These are phyloP conservation scores for Cecropterus lyciades DNA, from an alignment of 1,140 invertebrate genomes.

Conservation along the genomic window DNA sequence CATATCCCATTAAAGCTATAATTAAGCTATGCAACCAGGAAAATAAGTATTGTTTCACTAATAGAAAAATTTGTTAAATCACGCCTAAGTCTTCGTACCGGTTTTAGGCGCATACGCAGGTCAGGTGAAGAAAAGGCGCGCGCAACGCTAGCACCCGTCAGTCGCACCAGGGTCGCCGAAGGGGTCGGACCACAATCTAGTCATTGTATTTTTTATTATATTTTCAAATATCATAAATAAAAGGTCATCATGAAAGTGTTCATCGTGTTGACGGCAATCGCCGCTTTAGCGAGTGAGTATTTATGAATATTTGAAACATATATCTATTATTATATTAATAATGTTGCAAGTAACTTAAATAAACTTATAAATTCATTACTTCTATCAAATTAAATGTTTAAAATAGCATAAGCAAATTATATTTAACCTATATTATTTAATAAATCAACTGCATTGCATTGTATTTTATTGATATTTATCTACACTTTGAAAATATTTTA, in stretches of 20 bases:
- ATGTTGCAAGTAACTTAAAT: background rate
- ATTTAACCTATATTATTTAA: too few relatives aligned
- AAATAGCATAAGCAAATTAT: too few relatives aligned
- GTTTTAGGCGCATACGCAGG: constrained; percentile 71
- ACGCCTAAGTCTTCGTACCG: constrained; percentile 73
- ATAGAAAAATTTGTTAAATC: constrained; percentile 71
- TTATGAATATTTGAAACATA: background rate
- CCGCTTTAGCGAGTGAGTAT: constrained; percentile 75
- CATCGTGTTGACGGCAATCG: constrained; percentile 73
- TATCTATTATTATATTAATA: background rate
- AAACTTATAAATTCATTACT: too few relatives aligned
- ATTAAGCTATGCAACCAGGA: constrained; percentile 44
- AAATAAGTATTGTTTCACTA: constrained; percentile 62
- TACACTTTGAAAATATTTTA: too few relatives aligned
- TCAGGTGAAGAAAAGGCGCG: constrained; percentile 79
- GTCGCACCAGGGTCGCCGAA: constrained; percentile 72
- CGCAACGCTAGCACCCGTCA: constrained; percentile 67
- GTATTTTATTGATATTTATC: too few relatives aligned
- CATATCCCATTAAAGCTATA: constrained; percentile 35
- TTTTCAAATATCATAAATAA: constrained; percentile 62
- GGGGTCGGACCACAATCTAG: constrained; percentile 78
- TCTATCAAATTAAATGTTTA: too few relatives aligned
- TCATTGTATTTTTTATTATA: constrained; percentile 73
- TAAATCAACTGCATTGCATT: too few relatives aligned
- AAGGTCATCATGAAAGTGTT: constrained; percentile 82